Conservation (phyloP, 2,888 invertebrate genomes). For the Conistra vaccinii region DNA sequence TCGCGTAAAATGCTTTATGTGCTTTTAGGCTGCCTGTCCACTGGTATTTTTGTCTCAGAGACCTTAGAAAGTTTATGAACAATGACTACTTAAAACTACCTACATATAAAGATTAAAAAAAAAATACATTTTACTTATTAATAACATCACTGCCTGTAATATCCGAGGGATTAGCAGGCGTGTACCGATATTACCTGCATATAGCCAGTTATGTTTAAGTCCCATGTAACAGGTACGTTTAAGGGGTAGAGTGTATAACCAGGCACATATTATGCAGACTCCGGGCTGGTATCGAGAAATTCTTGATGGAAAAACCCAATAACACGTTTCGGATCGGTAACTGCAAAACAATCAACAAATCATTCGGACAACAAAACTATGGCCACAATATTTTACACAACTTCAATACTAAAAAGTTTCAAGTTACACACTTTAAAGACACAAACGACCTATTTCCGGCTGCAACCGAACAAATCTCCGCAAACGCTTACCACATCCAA, state of each 20-base stretch:
- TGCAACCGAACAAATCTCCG: conserved; percentile 21
- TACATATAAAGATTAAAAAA: no score
- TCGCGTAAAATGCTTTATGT: neutral
- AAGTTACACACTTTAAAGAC: conserved; percentile 21
- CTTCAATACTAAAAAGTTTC: conserved; percentile 9
- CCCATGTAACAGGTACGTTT: neutral
- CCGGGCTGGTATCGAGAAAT: neutral
- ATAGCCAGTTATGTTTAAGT: neutral
- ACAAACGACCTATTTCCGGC: conserved; percentile 46
- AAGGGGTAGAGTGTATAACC: neutral
- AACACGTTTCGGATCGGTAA: neutral
- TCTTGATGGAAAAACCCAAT: neutral
- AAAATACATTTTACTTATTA: no score
- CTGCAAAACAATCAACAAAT: neutral
- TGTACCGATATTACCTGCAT: neutral
- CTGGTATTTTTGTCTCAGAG: neutral
- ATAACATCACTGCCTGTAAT: neutral
- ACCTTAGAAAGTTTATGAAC: neutral
- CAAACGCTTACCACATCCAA: conserved; percentile 25
- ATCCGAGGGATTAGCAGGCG: neutral
- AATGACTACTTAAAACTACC: neutral
- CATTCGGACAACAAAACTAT: conserved; percentile 32
- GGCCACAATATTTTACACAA: conserved; percentile 22
- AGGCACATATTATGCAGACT: neutral
- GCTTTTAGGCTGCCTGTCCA: no score